Percentiles rank a stretch among this genome's conserved stretches.
These are phyloP conservation scores for Ladona fulva DNA, from an alignment of 1,140 invertebrate species.

Conservation along the genomic window DNA sequence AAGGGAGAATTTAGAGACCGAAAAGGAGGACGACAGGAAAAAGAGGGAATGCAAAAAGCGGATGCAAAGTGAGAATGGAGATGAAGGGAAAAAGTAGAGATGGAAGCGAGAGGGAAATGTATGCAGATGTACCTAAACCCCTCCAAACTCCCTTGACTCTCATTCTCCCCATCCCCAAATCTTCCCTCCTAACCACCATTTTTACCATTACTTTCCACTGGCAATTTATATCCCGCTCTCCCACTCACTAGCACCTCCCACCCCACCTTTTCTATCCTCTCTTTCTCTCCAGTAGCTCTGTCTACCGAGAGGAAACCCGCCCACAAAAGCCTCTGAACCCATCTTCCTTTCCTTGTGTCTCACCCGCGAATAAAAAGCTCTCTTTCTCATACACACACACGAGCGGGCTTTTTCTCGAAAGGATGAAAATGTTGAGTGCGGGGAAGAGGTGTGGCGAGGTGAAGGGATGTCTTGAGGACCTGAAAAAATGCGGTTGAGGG, in stretches of 20 bases:
- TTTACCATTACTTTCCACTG: neutral
- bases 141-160: neutral
- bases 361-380: neutral
- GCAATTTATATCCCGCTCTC: neutral
- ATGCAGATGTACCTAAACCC: neutral
- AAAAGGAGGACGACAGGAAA: neutral
- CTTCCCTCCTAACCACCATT: neutral
- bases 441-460: neutral
- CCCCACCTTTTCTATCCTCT: neutral
- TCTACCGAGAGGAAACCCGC: neutral
- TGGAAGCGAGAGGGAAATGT: neutral
- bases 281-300: neutral
- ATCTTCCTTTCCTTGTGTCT: neutral
- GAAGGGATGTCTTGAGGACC: neutral
- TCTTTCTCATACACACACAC: neutral
- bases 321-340: constrained; percentile 2
- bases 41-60: neutral
- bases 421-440: neutral
- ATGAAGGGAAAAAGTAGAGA: neutral
- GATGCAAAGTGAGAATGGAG: neutral
- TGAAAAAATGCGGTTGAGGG: too few relatives aligned
- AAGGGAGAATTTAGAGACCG: neutral
- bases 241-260: neutral
- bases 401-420: neutral
- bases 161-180: neutral